Conservation (phyloP, 2,797 vertebrate genomes). For the Lepus oiostolus region DNA sequence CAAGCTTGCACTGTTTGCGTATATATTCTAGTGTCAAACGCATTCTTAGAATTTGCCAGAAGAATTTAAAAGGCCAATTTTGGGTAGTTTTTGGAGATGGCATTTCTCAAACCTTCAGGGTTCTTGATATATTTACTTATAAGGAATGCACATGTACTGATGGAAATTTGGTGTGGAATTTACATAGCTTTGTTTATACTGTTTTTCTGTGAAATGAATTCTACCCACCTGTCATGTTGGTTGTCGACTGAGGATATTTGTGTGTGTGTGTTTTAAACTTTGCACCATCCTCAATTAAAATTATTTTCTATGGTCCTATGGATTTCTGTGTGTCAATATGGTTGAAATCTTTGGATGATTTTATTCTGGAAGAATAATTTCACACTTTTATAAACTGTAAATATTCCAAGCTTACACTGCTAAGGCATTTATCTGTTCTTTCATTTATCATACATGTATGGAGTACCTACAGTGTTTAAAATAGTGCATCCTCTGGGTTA, state of each 20-base stretch:
- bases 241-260: slow-evolving; percentile 19
- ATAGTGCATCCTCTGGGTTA: slow-evolving; percentile 34
- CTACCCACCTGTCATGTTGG: slow-evolving; percentile 47
- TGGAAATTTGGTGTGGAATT: slow-evolving; percentile 69
- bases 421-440: slow-evolving; percentile 8
- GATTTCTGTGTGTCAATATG: slow-evolving; percentile 26
- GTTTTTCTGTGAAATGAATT: slow-evolving; percentile 65
- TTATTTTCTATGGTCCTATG: slow-evolving; percentile 24
- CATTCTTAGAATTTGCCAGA: slow-evolving; percentile 29
- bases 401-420: slow-evolving; percentile 31
- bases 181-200: slow-evolving; percentile 65
- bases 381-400: slow-evolving; percentile 22
- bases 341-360: slow-evolving; percentile 37
- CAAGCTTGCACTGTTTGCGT: slow-evolving; percentile 57
- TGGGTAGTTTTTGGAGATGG: slow-evolving; percentile 63
- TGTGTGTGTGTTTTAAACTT: slow-evolving; percentile 41
- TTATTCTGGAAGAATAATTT: slow-evolving; percentile 42
- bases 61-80: slow-evolving; percentile 67
- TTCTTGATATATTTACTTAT: slow-evolving; percentile 62
- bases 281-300: slow-evolving; percentile 56
- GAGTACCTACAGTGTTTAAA: neutral
- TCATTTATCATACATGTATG: slow-evolving; percentile 21
- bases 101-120: slow-evolving; percentile 38
- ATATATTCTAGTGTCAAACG: slow-evolving; percentile 38
- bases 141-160: slow-evolving; percentile 57